Evolutionary conservation across 1,140 invertebrate species (phyloP), one percentile per base, ranked within the genome.

Genomic region (Ceratosolen solmsi): DNA sequence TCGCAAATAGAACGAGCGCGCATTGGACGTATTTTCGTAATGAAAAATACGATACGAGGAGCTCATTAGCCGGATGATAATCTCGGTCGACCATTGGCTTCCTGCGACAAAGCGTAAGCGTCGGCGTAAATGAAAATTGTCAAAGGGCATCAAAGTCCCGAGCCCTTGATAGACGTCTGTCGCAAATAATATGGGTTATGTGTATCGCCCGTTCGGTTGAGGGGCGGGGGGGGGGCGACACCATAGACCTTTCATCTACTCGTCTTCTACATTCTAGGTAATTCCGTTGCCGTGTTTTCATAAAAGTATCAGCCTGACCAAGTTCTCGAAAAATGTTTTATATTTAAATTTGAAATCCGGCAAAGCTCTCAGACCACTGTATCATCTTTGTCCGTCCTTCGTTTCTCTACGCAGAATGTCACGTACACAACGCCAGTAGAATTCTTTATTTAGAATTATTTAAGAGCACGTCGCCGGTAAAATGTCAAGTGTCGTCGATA

Each of bases 311-410:
- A 58, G 27, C 2, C 2, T 36, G 9, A 36, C 15, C 30, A 33
- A 15, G 11, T 46, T 22, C n/a, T n/a, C 0, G 27, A 75, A 75
- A 75, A 75, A 54, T 54, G 25, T 33, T 3, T 1, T 15, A n/a
- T 38, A 75, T 58, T 75, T 25, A 41, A 58, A 75, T 58, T 75
- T 75, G 9, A 41, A 56, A 75, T 75, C 38, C 30, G 0, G 30
- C 0, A 20, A 27, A 56, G 17, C 49, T 49, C 11, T 49, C 38
- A 0, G 7, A 27, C 25, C 0, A 15, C 11, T 22, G 9, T 2
- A 54, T 8, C 20, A 54, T 22, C 51, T 11, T 54, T 54, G 5
- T 54, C 41, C 13, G 41, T 46, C 41, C 41, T 46, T 46, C 13
- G 5, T 46, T 46, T 46, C 13, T 13, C 13, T 46, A 46, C 4